Evolutionary conservation across 2,797 vertebrate genomes (phyloP), one percentile per base, ranked within the genome.

Genomic region (Lophotriccus pileatus): DNA sequence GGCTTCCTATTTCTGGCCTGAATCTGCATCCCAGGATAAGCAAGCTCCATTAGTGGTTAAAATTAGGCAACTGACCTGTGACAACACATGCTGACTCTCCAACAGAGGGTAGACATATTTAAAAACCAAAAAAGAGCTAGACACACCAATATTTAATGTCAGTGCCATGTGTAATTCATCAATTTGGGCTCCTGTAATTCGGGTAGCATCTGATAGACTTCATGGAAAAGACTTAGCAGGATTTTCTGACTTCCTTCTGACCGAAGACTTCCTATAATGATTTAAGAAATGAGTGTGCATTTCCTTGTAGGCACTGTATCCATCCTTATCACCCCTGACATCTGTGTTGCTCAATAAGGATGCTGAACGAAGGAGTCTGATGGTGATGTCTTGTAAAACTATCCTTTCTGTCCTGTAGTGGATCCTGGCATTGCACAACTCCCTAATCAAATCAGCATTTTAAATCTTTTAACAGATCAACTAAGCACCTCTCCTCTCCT

Each of bases 1-100:
- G 96, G 95, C 97, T 97, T 97, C 98, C 98, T 98, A 98, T 99
- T 99, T 98, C 98, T 98, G 98, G 97, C 96, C 87, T 50, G 89
- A 97, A 98, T 97, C 96, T 97, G 96, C 96, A 97, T 97, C 95
- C 95, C 68, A 64, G 96, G 79, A 94, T 97, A 97, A 97, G 95
- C 34, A 95, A 98, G 97, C 93, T 94, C 97, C 88, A 96, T 97
- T 96, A 96, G 95, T 90, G 90, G 97, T 98, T 98, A 98, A 98
- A 98, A 98, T 98, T 98, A 99, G 98, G 95, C 85, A 89, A 87
- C 59, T 53, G 46, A 97, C 95, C 97, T 98, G 96, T 97, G 97
- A 98, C 97, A 98, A 97, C 97, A 97, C 95, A 96, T 97, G 94
- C 88, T 98, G 97, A 94, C 96, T 97, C 86, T 98, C 96, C 97